Conservation (phyloP, 2,888 invertebrate genomes). For the Nowickia ferox region DNA sequence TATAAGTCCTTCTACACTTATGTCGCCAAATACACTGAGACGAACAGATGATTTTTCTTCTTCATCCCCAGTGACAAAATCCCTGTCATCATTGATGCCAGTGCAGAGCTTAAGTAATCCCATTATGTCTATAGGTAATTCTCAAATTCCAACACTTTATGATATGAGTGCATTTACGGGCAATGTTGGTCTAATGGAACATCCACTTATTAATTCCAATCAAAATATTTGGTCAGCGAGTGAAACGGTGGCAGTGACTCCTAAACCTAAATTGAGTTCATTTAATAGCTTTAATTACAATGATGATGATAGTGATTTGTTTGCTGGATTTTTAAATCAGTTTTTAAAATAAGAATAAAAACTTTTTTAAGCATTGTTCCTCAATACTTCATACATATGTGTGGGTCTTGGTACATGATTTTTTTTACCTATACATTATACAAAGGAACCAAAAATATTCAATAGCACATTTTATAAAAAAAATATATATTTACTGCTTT, state of each 20-base stretch:
- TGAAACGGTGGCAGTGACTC: slow-evolving; percentile 28
- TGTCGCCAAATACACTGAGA: slow-evolving; percentile 46
- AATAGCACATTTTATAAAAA: no score
- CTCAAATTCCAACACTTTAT: slow-evolving; percentile 50
- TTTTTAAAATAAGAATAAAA: slow-evolving; percentile 44
- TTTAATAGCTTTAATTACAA: slow-evolving; percentile 66
- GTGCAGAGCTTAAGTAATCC: slow-evolving; percentile 18
- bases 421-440: no score
- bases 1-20: slow-evolving; percentile 38
- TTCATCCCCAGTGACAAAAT: slow-evolving; percentile 3
- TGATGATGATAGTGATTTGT: slow-evolving; percentile 58
- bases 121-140: slow-evolving; percentile 35
- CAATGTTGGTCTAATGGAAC: slow-evolving; percentile 52
- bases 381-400: no score
- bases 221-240: slow-evolving; percentile 61
- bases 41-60: slow-evolving; percentile 60
- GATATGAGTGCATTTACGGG: slow-evolving; percentile 65
- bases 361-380: background rate
- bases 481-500: no score
- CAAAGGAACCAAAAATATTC: no score
- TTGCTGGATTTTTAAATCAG: slow-evolving; percentile 58
- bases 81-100: slow-evolving; percentile 42
- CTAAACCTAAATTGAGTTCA: slow-evolving; percentile 58
- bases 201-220: slow-evolving; percentile 38
- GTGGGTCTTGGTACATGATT: no score